Evolutionary conservation across 2,113 vertebrate species (phyloP).

Genomic region (Microcebus ravelobensis): DNA sequence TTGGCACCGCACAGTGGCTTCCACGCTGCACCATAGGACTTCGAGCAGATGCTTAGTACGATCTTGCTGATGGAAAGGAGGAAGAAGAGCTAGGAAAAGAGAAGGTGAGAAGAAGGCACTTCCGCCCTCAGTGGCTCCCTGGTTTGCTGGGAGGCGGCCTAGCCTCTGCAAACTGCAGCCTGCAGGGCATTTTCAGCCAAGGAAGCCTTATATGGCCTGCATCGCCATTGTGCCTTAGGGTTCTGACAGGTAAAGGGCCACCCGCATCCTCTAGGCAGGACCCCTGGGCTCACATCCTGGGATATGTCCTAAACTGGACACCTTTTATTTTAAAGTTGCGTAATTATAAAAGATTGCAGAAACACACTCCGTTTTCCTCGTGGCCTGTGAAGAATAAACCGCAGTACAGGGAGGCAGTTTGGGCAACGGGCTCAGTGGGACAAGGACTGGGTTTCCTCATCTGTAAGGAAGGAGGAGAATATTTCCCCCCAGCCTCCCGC

Average conservation of each 20-base stretch:
- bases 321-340: neutral
- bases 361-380: neutral
- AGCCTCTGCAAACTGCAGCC: neutral
- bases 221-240: neutral
- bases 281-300: neutral
- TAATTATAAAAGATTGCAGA: neutral
- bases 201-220: neutral
- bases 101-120: too few species aligned
- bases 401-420: neutral
- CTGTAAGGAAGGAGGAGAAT: neutral
- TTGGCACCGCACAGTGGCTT: neutral
- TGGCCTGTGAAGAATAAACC: neutral
- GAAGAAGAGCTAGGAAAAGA: neutral
- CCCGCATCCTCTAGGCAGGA: neutral
- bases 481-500: neutral
- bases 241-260: neutral
- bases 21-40: rapidly evolving
- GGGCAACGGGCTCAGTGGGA: rapidly evolving
- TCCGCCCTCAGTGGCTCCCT: neutral
- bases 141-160: neutral
- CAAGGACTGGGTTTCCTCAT: neutral
- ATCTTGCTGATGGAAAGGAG: neutral
- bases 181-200: neutral
- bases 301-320: neutral
- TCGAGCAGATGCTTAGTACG: rapidly evolving